These are phyloP conservation scores for Philereme vetulata DNA, from an alignment of 2,888 invertebrate species.

Conservation along the genomic window DNA sequence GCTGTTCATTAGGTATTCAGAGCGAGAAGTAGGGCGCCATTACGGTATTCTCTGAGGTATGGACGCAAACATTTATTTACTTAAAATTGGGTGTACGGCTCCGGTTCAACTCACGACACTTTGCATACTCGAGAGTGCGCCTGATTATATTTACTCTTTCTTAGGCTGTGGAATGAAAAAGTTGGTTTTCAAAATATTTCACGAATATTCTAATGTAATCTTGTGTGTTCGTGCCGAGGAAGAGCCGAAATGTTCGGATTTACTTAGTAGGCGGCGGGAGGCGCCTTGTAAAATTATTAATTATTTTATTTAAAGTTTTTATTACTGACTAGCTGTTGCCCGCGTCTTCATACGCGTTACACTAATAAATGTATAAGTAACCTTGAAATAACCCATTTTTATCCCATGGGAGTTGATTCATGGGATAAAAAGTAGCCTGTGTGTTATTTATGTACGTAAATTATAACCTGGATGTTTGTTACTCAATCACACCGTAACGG, in stretches of 20 bases:
- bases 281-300: constrained; percentile 34
- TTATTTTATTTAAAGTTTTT: constrained; percentile 35
- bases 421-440: too few species aligned
- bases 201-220: constrained; percentile 36
- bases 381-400: too few species aligned
- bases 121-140: constrained; percentile 38
- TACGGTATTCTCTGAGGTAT: constrained; percentile 52
- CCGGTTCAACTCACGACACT: constrained; percentile 48
- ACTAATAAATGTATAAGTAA: too few species aligned
- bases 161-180: constrained; percentile 31
- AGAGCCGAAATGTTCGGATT: constrained; percentile 31
- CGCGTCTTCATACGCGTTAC: too few species aligned
- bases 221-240: constrained; percentile 23
- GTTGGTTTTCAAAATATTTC: constrained; percentile 35
- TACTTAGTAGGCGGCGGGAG: constrained; percentile 32
- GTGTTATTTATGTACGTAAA: too few species aligned
- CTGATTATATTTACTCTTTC: constrained; percentile 40
- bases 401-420: too few species aligned
- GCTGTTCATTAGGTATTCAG: constrained; percentile 64
- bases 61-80: constrained; percentile 57
- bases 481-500: too few species aligned
- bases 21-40: constrained; percentile 46
- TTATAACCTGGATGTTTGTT: too few species aligned
- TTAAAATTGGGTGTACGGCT: constrained; percentile 61
- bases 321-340: constrained; percentile 11